These are phyloP conservation scores for Trichomalopsis sarcophagae DNA, from an alignment of 1,140 invertebrate genomes.

Conservation along the genomic window DNA sequence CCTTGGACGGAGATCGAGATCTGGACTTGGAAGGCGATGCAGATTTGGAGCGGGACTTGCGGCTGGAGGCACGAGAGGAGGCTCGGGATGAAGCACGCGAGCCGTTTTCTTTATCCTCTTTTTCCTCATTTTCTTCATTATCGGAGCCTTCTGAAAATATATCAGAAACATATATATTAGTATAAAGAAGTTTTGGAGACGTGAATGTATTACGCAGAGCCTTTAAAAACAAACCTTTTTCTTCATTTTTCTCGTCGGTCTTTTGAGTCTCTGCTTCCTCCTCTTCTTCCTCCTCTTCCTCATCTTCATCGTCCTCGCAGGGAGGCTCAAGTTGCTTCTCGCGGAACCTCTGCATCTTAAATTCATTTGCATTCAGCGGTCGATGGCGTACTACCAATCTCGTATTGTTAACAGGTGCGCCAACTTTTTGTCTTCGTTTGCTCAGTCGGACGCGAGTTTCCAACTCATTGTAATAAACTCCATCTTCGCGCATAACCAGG, in stretches of 20 bases:
- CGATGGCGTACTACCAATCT: slow-evolving; percentile 93
- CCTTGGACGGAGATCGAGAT: slow-evolving; percentile 50
- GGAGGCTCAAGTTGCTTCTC: slow-evolving; percentile 92
- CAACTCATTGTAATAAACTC: slow-evolving; percentile 96
- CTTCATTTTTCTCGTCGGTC: slow-evolving; percentile 64
- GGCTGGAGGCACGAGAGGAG: slow-evolving; percentile 61
- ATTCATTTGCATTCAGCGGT: slow-evolving; percentile 89
- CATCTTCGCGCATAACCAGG: slow-evolving; percentile 92
- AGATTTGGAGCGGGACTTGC: slow-evolving; percentile 58
- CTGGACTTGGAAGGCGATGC: slow-evolving; percentile 57
- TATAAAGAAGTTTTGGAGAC: too few relatives aligned
- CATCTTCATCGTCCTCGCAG: slow-evolving; percentile 86
- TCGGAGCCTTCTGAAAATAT: slow-evolving; percentile 45
- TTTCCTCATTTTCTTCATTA: slow-evolving; percentile 42
- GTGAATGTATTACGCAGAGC: not conserved
- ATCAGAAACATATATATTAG: too few relatives aligned
- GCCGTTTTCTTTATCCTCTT: slow-evolving; percentile 53
- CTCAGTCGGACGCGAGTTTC: slow-evolving; percentile 95
- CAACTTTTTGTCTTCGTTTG: slow-evolving; percentile 89
- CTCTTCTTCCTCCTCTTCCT: slow-evolving; percentile 72
- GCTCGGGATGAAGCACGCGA: slow-evolving; percentile 62
- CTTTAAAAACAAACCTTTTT: slow-evolving; percentile 59
- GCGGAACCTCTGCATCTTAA: slow-evolving; percentile 89
- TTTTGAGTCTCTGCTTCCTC: slow-evolving; percentile 66
- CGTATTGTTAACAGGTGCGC: slow-evolving; percentile 85